Evolutionary conservation across 2,113 vertebrate genomes (phyloP).

Genomic region (Ellobius talpinus): DNA sequence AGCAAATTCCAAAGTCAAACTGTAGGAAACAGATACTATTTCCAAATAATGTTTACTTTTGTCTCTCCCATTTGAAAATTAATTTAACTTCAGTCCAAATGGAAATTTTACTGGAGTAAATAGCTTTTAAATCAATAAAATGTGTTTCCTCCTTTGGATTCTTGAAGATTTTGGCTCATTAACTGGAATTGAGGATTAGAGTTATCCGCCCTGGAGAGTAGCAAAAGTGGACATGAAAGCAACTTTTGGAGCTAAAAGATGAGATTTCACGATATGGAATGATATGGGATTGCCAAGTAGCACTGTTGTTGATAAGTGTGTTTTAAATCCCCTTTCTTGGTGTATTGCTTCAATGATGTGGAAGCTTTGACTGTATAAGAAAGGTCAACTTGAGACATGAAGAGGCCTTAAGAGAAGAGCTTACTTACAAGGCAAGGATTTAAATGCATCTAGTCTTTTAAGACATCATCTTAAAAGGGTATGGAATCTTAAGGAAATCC

Average conservation of each 20-base stretch:
- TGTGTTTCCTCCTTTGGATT: background rate
- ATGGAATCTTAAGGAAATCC: background rate
- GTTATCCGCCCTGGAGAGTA: conserved; percentile 28
- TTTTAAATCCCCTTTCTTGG: conserved; percentile 26
- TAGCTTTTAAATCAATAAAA: conserved; percentile 49
- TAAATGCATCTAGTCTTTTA: background rate
- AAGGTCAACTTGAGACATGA: background rate
- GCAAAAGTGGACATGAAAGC: background rate
- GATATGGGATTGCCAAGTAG: background rate
- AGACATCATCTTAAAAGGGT: background rate
- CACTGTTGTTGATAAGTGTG: background rate
- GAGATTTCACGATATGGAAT: background rate
- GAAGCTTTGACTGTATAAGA: background rate
- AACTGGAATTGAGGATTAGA: conserved; percentile 37
- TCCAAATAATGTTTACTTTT: background rate
- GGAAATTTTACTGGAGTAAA: background rate
- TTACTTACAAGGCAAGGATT: background rate
- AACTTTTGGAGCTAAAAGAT: background rate
- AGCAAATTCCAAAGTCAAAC: conserved; percentile 25
- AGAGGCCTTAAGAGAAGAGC: background rate
- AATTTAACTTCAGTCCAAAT: background rate
- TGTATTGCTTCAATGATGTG: background rate
- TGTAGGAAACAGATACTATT: background rate
- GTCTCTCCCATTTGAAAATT: background rate
- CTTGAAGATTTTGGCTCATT: conserved; percentile 42